Evolutionary conservation across 30 jellyfish, hydroid and myxozoan genomes (phyloP), one percentile per base, ranked within the genome.

Genomic region (Haliclystus octoradiatus): DNA sequence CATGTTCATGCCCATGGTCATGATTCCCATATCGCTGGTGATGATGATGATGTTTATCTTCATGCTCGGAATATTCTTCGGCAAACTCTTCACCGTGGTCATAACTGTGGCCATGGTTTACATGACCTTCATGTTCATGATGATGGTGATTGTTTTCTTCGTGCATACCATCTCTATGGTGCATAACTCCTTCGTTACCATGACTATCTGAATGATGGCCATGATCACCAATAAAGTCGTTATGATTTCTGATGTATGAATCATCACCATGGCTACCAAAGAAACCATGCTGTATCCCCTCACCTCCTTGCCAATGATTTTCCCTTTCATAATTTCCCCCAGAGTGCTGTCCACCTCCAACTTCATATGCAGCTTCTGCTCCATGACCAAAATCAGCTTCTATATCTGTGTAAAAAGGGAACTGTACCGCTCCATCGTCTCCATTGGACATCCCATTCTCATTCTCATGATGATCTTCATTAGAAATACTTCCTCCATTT

Each of bases 81-180:
- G 28, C 50, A 0, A 28, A 67, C 62, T 68, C 71, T 62, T 77
- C 75, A 3, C 91, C 91, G 68, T 68, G 63, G 69, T 68, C 91
- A 29, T 19, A 33, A 26, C n/a, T 69, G 5, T 52, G 63, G 35
- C 69, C 74, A 68, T 74, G 80, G 32, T 60, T 13, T 28, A 53
- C 66, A 28, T 28, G 40, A 13, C 77, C 91, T 25, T 67, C 75
- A 26, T 76, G 77, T 28, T 69, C 91, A n/a, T 52, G 71, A 35
- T 47, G 75, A 5, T 2, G 0, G 0, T 78, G 79, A 53, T 76
- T 74, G n/a, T 76, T 75, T 1, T 62, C 80, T n/a, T 65, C 34
- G 25, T 53, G 80, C 47, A 22, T 29, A 7, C 62, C 80, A 67
- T 65, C 72, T 31, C 19, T 27, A 14, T 71, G 77, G 52, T 52